Base-by-base conservation (phyloP, 2,888 invertebrate species). In the Drosophila mayaguana region DNA sequence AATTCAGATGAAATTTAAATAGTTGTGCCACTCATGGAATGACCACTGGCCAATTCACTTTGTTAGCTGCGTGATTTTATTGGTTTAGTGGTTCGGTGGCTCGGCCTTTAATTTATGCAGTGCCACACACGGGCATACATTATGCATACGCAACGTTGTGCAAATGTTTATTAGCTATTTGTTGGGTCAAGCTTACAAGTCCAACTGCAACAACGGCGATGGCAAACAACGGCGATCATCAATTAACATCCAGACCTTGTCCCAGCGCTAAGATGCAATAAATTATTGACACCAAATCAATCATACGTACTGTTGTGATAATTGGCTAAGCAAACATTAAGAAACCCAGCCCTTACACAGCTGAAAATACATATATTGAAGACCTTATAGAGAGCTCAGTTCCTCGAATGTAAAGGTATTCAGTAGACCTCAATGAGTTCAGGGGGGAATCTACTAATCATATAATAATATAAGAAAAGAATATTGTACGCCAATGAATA, bases 101-200 rank as follows among this genome's bases (percentile, higher is more conserved):
- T 48, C 55, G 63, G 36, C 57, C 34, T 81, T 70, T 80, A 86
- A 88, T 86, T 84, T 86, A 88, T 88, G 68, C 87, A 72, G 53
- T 40, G n/a, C 43, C 67, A 75, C 20, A 51, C 38, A 42, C 12
- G 5, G 3, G 28, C 45, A 50, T 25, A 46, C 11, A 48, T 79
- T 56, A 75, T 65, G 76, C 81, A 86, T 86, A 83, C 84, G 83
- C 89, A 74, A 69, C 53, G 77, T 78, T 88, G 89, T 50, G 50
- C 79, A 86, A 88, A 75, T 89, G 75, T 89, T 87, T 85, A 87
- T 85, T 87, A 75, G 79, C 77, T 72, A 72, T 76, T 63, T 57
- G 53, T 55, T 65, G 43, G 36, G 60, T 66, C 42, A 57, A 67
- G 62, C 56, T 60, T 48, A 40, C 62, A 64, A 57, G 64, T 65